Evolutionary conservation across 2,113 vertebrate species (phyloP).

Genomic region (Argyrosomus japonicus): DNA sequence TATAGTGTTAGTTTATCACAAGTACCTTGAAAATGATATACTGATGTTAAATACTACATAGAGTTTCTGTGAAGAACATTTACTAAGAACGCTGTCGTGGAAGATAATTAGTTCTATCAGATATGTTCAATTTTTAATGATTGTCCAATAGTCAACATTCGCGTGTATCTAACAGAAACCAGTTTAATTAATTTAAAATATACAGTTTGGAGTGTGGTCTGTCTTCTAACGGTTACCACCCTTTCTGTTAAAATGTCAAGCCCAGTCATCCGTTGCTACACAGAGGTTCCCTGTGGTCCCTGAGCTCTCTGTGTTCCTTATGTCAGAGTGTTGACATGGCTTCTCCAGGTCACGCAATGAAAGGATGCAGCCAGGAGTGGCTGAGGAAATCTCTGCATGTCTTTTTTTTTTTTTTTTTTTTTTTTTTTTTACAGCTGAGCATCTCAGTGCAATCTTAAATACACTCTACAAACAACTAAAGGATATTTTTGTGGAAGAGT

Average conservation of each 20-base stretch:
- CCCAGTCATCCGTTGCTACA: conserved; percentile 72
- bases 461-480: conserved; percentile 3
- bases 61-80: not conserved
- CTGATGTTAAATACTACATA: not conserved
- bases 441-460: conserved; percentile 29
- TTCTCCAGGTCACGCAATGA: conserved; percentile 75
- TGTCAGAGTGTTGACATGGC: conserved; percentile 76
- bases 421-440: conserved; percentile 29
- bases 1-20: not conserved
- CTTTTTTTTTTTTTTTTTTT: not conserved
- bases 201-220: conserved; percentile 38
- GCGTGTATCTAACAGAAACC: conserved; percentile 32
- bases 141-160: not conserved
- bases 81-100: not conserved
- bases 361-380: conserved; percentile 46
- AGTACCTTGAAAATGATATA: not conserved
- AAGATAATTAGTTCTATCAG: not conserved
- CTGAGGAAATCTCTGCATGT: conserved; percentile 63
- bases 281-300: conserved; percentile 67
- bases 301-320: conserved; percentile 71
- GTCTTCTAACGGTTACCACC: conserved; percentile 53
- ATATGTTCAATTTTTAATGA: not conserved
- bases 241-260: conserved; percentile 69
- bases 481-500: conserved; percentile 26
- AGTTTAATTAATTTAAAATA: conserved; percentile 54